Evolutionary conservation across 2,113 vertebrate species (phyloP), one percentile per base, ranked within the genome.

Genomic region (Melanerpes aurifrons): DNA sequence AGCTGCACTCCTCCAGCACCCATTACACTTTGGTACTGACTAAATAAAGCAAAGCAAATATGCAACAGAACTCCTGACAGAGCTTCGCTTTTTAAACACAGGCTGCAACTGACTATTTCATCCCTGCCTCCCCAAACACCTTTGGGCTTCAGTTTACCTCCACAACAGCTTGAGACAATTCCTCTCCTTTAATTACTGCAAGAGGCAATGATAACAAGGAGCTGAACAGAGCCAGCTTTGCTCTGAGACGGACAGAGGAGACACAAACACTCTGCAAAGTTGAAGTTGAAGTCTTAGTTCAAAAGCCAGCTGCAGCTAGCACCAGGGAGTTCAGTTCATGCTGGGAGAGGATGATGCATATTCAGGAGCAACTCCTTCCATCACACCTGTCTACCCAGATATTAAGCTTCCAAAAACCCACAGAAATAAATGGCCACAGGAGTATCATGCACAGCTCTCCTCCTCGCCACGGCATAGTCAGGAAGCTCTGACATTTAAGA

Each of bases 401-500:
- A 92, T 9, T 61, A 76, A 25, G 26, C 15, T 90, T 80, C 8
- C 37, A 7, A 40, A 89, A 63, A 75, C 50, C 50, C 75, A 59
- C 26, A 29, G 6, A 31, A 22, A 25, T 53, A 68, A 58, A 54
- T 7, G 2, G 40, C 29, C 82, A 87, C 68, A 70, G 28, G 48
- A 87, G 61, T 74, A 91, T 91, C 87, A 86, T 4, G 8, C 64
- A 80, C 31, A 93, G 53, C 89, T 84, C 86, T 93, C 70, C 58
- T 86, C 81, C 47, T 78, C 79, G 54, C n/a, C 63, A 31, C 24
- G 90, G 43, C 80, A 82, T 7, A 83, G 72, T 58, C 69, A 68
- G 37, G 17, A 92, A 84, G 53, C 78, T 77, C 67, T 94, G 78
- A 91, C 77, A 86, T 85, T 87, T 91, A 89, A 80, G 45, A 77